Conservation (phyloP, 2,888 invertebrate species). For the Mimas tiliae region DNA sequence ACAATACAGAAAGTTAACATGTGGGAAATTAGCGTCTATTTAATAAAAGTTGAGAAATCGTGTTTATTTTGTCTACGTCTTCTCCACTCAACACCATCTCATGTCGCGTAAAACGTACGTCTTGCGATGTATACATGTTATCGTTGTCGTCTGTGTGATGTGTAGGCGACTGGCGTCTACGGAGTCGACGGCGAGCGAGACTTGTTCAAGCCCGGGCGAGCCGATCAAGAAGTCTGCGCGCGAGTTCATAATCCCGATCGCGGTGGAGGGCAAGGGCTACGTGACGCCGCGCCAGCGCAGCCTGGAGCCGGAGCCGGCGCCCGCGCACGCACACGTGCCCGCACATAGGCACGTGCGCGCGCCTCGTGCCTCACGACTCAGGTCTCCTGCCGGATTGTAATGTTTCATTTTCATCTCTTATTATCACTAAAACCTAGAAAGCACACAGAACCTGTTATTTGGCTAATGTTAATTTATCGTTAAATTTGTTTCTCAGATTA, state of each 20-base stretch:
- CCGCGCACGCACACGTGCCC: slow-evolving; percentile 88
- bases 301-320: slow-evolving; percentile 89
- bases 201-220: slow-evolving; percentile 75
- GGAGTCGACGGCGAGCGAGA: slow-evolving; percentile 86
- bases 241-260: slow-evolving; percentile 97
- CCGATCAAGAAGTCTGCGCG: slow-evolving; percentile 95
- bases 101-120: neutral
- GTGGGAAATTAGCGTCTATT: no score
- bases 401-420: slow-evolving; percentile 45
- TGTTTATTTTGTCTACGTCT: no score
- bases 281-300: slow-evolving; percentile 90
- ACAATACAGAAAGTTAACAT: no score
- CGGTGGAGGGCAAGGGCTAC: slow-evolving; percentile 95
- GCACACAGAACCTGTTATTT: neutral
- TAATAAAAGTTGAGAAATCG: no score
- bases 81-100: slow-evolving; percentile 30
- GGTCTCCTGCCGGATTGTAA: slow-evolving; percentile 19
- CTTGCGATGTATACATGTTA: no score
- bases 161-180: slow-evolving; percentile 81
- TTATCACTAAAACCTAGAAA: neutral
- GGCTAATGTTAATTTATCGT: neutral
- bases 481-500: neutral
- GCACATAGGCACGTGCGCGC: neutral
- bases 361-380: slow-evolving; percentile 10
- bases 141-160: neutral